phyloP scores from a whole-genome alignment of 2,797 vertebrate species.

The Amniataba percoides region DNA sequence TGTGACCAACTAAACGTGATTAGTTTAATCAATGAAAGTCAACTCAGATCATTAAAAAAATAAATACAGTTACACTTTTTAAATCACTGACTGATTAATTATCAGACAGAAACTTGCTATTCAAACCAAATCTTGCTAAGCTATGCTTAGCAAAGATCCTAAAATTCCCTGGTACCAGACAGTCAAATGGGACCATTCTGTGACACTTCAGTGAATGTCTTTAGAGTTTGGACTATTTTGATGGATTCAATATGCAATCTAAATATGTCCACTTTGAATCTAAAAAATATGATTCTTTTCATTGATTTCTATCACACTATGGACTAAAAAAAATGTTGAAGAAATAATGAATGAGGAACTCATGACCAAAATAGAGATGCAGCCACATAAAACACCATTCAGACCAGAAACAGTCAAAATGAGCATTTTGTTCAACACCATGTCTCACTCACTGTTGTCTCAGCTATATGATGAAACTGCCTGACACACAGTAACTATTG shows the following conservation, averaged over 20 bases:
- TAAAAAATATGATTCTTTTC: neutral
- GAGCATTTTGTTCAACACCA: neutral
- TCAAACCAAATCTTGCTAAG: neutral
- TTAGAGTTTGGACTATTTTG: neutral
- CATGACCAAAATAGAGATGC: neutral
- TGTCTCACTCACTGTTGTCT: neutral
- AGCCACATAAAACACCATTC: neutral
- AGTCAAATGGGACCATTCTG: neutral
- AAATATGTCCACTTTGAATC: neutral
- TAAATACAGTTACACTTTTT: too few species aligned
- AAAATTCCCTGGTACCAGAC: neutral
- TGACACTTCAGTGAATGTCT: neutral
- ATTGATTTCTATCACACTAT: neutral
- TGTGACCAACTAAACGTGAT: neutral
- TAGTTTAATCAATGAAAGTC: neutral
- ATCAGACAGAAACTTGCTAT: neutral
- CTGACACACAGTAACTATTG: neutral
- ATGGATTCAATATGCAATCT: neutral
- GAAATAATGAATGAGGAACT: neutral
- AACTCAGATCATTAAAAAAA: neutral
- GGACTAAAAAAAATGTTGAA: neutral
- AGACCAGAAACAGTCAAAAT: neutral
- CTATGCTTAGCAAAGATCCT: neutral
- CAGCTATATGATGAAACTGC: neutral
- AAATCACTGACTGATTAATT: too few species aligned